Conservation (phyloP, 1,140 invertebrate species). For the Lamellibrachia luymesi region DNA sequence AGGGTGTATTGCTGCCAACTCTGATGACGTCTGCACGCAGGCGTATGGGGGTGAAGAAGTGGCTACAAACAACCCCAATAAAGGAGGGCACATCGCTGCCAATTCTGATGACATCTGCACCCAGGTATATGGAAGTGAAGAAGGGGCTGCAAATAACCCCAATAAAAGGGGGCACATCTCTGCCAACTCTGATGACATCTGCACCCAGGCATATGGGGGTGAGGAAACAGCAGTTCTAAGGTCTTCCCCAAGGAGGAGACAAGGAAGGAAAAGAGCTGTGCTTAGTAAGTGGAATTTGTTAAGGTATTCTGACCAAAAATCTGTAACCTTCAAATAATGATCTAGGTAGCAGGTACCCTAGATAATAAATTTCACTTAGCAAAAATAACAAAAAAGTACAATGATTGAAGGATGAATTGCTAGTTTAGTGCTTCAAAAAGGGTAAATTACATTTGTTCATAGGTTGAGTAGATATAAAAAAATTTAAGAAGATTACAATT, state of each 20-base stretch:
- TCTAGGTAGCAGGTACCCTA: no score
- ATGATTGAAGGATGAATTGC: no score
- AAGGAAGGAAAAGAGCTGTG: neutral
- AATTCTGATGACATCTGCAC: neutral
- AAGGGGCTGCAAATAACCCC: neutral
- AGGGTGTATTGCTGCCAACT: neutral
- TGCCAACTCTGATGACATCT: slow-evolving; percentile 16
- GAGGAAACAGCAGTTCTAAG: neutral
- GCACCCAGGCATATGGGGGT: slow-evolving; percentile 9
- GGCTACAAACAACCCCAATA: slow-evolving; percentile 3
- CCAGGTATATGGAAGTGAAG: neutral
- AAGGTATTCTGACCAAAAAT: neutral
- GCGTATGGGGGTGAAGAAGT: neutral
- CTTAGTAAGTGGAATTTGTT: slow-evolving; percentile 9
- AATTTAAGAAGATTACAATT: no score
- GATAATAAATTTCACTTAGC: no score
- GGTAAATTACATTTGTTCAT: no score
- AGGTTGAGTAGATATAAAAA: no score
- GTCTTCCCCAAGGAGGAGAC: neutral
- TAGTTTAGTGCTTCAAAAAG: no score
- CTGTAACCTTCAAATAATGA: neutral
- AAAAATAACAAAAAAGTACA: no score
- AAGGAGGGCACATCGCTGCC: neutral
- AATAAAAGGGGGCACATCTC: neutral
- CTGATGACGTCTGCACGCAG: neutral